Evolutionary conservation across 2,888 invertebrate species (phyloP).

Genomic region (Neoitamus cyanurus): DNA sequence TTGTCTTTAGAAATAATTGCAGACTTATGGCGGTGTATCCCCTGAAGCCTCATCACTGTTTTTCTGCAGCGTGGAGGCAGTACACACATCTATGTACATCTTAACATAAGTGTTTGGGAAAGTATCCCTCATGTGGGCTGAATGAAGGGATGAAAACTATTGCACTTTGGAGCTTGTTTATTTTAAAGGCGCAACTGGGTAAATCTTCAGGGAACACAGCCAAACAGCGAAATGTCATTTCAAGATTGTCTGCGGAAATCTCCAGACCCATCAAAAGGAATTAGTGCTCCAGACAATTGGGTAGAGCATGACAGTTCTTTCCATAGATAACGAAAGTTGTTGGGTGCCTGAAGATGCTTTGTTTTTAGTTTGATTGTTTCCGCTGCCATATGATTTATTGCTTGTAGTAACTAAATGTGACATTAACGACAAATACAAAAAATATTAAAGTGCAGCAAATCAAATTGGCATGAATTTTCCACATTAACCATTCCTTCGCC

Average conservation of each 20-base stretch:
- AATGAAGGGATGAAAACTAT: not conserved
- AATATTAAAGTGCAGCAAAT: no score
- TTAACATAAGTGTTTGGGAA: not conserved
- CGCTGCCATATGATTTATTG: not conserved
- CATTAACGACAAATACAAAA: no score
- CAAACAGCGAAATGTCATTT: not conserved
- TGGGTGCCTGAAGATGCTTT: not conserved
- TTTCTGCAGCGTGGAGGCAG: not conserved
- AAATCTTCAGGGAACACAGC: not conserved
- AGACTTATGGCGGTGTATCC: not conserved
- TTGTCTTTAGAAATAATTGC: constrained; percentile 31
- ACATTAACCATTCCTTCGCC: no score
- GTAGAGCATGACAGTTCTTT: not conserved
- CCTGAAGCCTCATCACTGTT: not conserved
- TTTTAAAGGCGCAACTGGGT: not conserved
- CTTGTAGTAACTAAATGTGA: no score
- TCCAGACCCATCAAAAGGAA: not conserved
- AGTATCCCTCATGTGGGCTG: not conserved
- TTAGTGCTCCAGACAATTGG: not conserved
- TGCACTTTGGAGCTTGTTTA: not conserved
- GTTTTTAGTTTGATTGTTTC: not conserved
- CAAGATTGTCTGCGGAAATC: not conserved
- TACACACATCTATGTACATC: not conserved
- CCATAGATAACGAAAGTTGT: not conserved
- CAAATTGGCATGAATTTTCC: no score